These are phyloP conservation scores for Leucopternis melanops DNA, from an alignment of 2,113 vertebrate genomes.

Conservation along the genomic window DNA sequence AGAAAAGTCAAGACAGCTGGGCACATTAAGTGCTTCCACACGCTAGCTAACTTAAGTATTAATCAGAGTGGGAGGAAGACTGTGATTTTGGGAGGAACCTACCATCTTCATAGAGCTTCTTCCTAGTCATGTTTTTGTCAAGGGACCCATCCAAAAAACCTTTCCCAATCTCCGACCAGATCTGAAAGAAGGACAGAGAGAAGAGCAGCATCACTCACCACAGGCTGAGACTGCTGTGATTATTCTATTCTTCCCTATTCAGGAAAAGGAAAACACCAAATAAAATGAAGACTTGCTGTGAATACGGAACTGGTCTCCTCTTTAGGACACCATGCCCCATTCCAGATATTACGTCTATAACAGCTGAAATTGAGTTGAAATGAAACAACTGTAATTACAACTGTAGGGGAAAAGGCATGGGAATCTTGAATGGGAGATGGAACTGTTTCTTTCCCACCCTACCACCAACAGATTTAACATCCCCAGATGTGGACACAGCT, in stretches of 20 bases:
- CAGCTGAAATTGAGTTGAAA: neutral
- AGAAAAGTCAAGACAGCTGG: neutral
- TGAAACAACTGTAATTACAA: neutral
- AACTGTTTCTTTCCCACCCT: neutral
- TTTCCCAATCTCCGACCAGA: slow-evolving; percentile 95
- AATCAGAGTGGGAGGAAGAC: neutral
- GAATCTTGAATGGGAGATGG: neutral
- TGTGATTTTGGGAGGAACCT: slow-evolving; percentile 10
- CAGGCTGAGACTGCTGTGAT: neutral
- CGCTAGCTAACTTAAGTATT: neutral
- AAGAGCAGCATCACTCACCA: neutral
- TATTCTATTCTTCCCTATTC: neutral
- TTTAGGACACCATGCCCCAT: neutral
- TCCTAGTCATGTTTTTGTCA: slow-evolving; percentile 88
- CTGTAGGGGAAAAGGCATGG: neutral
- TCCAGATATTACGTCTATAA: neutral
- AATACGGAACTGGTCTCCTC: neutral
- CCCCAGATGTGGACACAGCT: neutral
- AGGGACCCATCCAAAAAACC: slow-evolving; percentile 93
- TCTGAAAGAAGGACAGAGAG: slow-evolving; percentile 70
- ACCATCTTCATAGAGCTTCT: slow-evolving; percentile 87
- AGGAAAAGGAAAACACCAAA: neutral
- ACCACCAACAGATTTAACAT: neutral
- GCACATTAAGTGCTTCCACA: neutral
- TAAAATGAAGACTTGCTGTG: neutral